Evolutionary conservation across 2,888 invertebrate species (phyloP), one percentile per base, ranked within the genome.

Genomic region (Nomada hirtipes): DNA sequence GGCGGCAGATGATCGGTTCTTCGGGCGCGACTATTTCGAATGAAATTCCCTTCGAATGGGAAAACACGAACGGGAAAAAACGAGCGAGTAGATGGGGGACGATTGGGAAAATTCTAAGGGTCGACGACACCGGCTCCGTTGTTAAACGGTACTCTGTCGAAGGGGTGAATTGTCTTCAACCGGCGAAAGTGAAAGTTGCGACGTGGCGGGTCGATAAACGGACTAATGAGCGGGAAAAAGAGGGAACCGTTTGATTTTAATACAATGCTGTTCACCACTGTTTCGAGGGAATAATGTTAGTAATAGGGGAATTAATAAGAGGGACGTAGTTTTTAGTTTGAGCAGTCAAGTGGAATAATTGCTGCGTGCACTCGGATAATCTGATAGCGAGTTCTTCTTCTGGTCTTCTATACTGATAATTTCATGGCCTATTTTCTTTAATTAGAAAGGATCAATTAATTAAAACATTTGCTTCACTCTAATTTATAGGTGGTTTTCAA

Each of bases 131-230:
- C 79, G 29, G 55, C 61, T 13, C 57, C 57, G 57, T 47, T 36
- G 72, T 50, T 53, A 60, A 82, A 82, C 83, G 82, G 82, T 83
- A 73, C 55, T 13, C 52, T 65, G 65, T 65, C 82, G 61, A 82
- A 70, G 82, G 82, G 73, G 82, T 82, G 73, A 73, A 78, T 82
- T 74, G 72, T 83, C 82, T 83, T 80, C 68, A 72, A 73, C 59
- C 59, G 36, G 42, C 60, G 52, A 83, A 78, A 83, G 83, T 82
- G 83, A 83, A 83, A 83, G 83, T 83, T 59, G 52, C 70, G 52
- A 36, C 69, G 42, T 20, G 44, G 65, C 7, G 42, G 77, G 68
- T 82, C 81, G 75, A 79, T 73, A 63, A 69, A 64, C 75, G 69
- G n/a, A 52, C 42, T 42, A 63, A 76, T 53, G 68, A 70, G 60